These are phyloP conservation scores for Rhopalosiphum padi DNA, from an alignment of 1,140 invertebrate genomes.

Conservation along the genomic window DNA sequence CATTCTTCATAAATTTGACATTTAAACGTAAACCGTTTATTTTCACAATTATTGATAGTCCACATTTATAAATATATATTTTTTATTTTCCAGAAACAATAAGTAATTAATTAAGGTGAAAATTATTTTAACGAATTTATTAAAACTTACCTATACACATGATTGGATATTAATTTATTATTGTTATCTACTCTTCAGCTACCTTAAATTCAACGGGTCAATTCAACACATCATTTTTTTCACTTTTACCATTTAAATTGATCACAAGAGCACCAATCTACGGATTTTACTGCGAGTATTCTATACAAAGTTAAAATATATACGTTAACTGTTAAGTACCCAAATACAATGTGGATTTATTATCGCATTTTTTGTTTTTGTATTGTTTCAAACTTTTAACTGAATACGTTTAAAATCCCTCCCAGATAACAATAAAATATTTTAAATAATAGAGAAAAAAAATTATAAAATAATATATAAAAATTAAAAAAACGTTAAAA, in stretches of 20 bases:
- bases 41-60: neutral
- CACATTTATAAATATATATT: neutral
- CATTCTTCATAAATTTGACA: neutral
- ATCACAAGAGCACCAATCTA: neutral
- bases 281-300: neutral
- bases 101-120: neutral
- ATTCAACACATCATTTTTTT: neutral
- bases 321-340: neutral
- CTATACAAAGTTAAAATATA: neutral
- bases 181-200: neutral
- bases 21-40: neutral
- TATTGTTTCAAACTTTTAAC: slow-evolving; percentile 10
- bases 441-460: neutral
- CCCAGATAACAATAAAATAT: neutral
- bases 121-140: neutral
- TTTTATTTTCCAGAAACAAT: neutral
- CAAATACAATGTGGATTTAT: neutral
- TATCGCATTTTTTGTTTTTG: neutral
- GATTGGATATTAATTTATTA: neutral
- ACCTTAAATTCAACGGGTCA: neutral
- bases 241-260: neutral
- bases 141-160: neutral
- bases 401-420: neutral
- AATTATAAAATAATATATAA: neutral
- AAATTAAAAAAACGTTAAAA: neutral